Percentiles rank a stretch among this genome's conserved stretches.
These are phyloP conservation scores for Alcedo atthis DNA, from an alignment of 2,797 vertebrate species.

Conservation along the genomic window DNA sequence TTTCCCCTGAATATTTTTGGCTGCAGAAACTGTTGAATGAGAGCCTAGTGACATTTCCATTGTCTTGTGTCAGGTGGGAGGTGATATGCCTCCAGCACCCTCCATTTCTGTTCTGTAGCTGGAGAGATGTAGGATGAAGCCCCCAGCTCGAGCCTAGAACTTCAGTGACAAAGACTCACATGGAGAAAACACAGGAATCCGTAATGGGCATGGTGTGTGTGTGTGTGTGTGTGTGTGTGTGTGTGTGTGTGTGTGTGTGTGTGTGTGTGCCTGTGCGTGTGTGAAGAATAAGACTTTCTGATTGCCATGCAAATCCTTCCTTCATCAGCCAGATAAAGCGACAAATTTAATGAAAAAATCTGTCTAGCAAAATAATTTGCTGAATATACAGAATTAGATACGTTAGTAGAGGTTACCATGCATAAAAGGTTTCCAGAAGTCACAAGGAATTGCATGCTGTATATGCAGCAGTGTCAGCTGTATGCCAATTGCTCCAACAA, in stretches of 20 bases:
- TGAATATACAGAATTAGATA: neutral
- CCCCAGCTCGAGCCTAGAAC: neutral
- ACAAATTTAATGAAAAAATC: neutral
- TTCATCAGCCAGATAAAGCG: neutral
- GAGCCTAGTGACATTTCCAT: neutral
- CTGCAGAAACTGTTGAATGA: neutral
- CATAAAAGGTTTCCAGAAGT: neutral
- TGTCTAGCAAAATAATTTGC: neutral
- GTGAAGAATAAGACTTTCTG: neutral
- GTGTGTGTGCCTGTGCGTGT: too few relatives aligned
- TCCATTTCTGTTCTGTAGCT: neutral
- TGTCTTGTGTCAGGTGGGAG: accelerated
- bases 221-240: too few relatives aligned
- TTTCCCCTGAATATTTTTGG: neutral
- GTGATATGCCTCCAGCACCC: neutral
- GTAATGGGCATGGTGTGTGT: accelerated
- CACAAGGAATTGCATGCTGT: neutral
- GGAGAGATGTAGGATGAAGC: neutral
- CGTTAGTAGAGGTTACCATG: neutral
- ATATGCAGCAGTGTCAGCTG: neutral
- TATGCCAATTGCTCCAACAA: neutral
- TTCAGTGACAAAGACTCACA: neutral
- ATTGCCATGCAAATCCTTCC: neutral
- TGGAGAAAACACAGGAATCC: neutral
- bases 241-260: too few relatives aligned